Conservation (phyloP, 1,140 invertebrate species). For the Drosophila yakuba region DNA sequence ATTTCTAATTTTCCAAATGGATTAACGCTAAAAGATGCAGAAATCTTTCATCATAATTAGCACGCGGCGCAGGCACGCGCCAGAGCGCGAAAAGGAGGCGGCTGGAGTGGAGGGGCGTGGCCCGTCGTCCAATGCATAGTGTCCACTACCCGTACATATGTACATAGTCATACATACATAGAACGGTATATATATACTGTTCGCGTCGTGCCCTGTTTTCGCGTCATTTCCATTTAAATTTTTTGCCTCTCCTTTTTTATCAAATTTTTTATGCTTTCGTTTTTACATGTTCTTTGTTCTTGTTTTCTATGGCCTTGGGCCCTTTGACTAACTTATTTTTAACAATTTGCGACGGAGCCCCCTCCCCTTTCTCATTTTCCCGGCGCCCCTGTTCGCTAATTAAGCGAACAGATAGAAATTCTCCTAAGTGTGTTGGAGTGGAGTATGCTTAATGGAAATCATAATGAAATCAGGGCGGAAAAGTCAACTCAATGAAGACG, state of each 20-base stretch:
- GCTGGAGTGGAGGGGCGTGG: conserved; percentile 12
- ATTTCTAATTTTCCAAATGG: conserved; percentile 83
- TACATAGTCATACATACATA: conserved; percentile 6
- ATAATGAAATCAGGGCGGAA: conserved; percentile 65
- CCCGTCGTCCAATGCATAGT: conserved; percentile 41
- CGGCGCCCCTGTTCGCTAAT: conserved; percentile 50
- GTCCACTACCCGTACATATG: conserved; percentile 53
- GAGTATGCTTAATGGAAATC: conserved; percentile 56
- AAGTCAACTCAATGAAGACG: conserved; percentile 21
- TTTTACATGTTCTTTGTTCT: conserved; percentile 56
- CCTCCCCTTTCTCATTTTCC: not conserved
- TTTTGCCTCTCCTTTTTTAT: conserved; percentile 13
- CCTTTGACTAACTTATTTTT: conserved; percentile 81
- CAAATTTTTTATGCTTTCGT: conserved; percentile 52
- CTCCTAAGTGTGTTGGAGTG: conserved; percentile 62
- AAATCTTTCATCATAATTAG: conserved; percentile 83
- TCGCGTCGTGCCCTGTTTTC: conserved; percentile 41
- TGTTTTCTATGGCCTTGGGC: conserved; percentile 63
- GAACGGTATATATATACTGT: not conserved
- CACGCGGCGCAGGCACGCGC: conserved; percentile 60
- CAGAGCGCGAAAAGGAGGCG: conserved; percentile 11
- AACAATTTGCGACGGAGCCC: conserved; percentile 58
- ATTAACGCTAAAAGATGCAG: conserved; percentile 82
- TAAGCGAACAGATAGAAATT: conserved; percentile 72
- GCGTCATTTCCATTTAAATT: conserved; percentile 42